Evolutionary conservation across 92 coral and sea anemone species (phyloP).

Genomic region (Palythoa caribaeorum): DNA sequence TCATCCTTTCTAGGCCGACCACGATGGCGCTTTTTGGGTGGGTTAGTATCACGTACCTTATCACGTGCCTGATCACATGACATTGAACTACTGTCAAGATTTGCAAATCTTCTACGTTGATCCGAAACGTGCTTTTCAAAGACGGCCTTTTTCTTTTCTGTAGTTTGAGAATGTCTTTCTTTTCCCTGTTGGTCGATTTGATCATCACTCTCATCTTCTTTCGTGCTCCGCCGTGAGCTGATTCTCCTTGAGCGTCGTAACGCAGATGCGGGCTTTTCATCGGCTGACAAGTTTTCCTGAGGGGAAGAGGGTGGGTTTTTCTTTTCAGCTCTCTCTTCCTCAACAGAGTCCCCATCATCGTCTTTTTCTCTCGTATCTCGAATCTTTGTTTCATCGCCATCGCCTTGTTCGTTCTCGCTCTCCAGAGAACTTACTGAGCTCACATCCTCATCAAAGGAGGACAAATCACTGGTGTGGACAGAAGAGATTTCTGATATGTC

Average conservation of each 20-base stretch:
- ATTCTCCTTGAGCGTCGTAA: slow-evolving; percentile 69
- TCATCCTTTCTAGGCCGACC: slow-evolving; percentile 85
- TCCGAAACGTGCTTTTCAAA: not conserved
- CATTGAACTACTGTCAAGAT: slow-evolving; percentile 14
- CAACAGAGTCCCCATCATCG: not conserved
- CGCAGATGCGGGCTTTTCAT: slow-evolving; percentile 29
- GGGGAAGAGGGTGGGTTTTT: not conserved
- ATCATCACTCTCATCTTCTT: slow-evolving; percentile 65
- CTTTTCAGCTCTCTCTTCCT: not conserved
- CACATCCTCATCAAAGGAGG: slow-evolving; percentile 91
- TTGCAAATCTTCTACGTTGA: slow-evolving; percentile 1
- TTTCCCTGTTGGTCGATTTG: slow-evolving; percentile 37
- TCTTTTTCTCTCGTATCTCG: slow-evolving; percentile 1
- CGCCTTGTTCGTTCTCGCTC: slow-evolving; percentile 45
- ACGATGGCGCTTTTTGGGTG: slow-evolving; percentile 70
- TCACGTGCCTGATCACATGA: slow-evolving; percentile 22
- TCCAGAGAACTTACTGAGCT: slow-evolving; percentile 68
- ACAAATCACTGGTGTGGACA: slow-evolving; percentile 98
- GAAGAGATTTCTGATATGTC: slow-evolving; percentile 94
- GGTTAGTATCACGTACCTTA: not conserved
- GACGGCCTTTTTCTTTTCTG: slow-evolving; percentile 32
- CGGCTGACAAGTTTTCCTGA: slow-evolving; percentile 6
- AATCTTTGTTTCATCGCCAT: slow-evolving; percentile 36
- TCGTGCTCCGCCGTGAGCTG: slow-evolving; percentile 74
- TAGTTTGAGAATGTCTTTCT: slow-evolving; percentile 4